Evolutionary conservation across 2,888 invertebrate genomes (phyloP), one percentile per base, ranked within the genome.

Genomic region (Mesodorylaimus sp.): DNA sequence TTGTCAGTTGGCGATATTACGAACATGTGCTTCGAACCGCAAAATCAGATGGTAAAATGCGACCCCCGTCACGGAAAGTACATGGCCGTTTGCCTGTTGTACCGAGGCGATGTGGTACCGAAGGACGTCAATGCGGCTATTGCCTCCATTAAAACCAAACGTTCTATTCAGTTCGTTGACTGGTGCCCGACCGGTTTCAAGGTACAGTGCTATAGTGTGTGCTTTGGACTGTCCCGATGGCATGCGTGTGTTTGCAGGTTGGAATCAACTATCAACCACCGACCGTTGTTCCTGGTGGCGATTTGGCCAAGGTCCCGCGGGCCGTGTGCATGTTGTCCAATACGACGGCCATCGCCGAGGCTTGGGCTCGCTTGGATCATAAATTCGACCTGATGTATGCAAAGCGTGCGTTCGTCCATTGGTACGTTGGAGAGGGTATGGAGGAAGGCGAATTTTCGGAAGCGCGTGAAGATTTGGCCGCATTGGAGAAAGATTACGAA

Each of bases 271-370:
- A 77, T 61, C 79, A 88, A 71, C 68, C 69, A 2, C 69, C 87
- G 1, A 76, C 78, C 1, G 87, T 86, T 27, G 88, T 89, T 47
- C 89, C 89, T n/a, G 87, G 87, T 5, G 88, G 88, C 28, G 88
- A 89, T 57, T 80, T 86, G 56, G 71, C 73, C 39, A 72, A 72
- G 57, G 68, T 72, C 2, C 68, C 66, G 51, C 58, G 73, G 53
- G 68, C 71, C 27, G 69, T 70, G 10, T 72, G 70, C 56, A 68
- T 70, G 70, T 56, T 71, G 49, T 64, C 64, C 53, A 70, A 69
- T 57, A 69, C 70, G 24, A 70, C 69, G 13, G 70, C 70, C 42
- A 70, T 70, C 79, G 0, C 65, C 21, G 68, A 69, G 52, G 69
- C 69, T 23, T 69, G 69, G 69, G 63, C 66, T 23, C 61, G 69